Percentiles rank a stretch among this genome's conserved stretches.
Conservation (phyloP, 2,888 invertebrate species). For the Rhimphoctona megacephalus region DNA sequence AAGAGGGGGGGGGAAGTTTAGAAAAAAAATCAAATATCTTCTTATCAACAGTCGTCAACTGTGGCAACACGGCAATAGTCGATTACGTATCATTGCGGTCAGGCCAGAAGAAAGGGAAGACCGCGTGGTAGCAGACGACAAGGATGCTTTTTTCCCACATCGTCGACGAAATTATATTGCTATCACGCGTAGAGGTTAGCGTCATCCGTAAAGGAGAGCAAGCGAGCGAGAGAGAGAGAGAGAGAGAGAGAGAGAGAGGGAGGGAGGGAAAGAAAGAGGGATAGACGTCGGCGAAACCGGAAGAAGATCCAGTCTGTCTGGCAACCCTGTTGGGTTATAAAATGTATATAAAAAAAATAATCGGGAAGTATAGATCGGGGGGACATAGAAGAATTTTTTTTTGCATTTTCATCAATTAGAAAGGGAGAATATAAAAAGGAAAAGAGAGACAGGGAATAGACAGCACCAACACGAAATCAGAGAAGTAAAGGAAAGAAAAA, state of each 20-base stretch:
- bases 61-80: constrained; percentile 5
- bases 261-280: constrained; percentile 10
- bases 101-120: constrained; percentile 2
- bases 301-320: constrained; percentile 62
- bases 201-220: constrained; percentile 34
- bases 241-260: constrained; percentile 12
- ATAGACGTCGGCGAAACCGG: constrained; percentile 49
- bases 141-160: constrained; percentile 39
- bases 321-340: constrained; percentile 40
- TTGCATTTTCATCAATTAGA: background rate
- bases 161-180: constrained; percentile 56
- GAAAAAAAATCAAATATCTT: background rate
- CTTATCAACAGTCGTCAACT: constrained; percentile 32
- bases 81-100: constrained; percentile 24
- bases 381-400: constrained; percentile 5
- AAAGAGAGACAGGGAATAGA: background rate
- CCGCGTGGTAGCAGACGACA: constrained; percentile 42
- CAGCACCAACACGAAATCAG: background rate
- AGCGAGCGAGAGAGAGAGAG: background rate
- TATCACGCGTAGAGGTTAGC: constrained; percentile 38
- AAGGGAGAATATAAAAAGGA: background rate
- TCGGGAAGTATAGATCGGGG: background rate
- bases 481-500: background rate
- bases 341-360: constrained; percentile 3
- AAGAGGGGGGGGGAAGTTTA: background rate